Percentiles rank a stretch among this genome's conserved stretches.
These are phyloP conservation scores for Hyposoter dolosus DNA, from an alignment of 2,888 invertebrate genomes.

Conservation along the genomic window DNA sequence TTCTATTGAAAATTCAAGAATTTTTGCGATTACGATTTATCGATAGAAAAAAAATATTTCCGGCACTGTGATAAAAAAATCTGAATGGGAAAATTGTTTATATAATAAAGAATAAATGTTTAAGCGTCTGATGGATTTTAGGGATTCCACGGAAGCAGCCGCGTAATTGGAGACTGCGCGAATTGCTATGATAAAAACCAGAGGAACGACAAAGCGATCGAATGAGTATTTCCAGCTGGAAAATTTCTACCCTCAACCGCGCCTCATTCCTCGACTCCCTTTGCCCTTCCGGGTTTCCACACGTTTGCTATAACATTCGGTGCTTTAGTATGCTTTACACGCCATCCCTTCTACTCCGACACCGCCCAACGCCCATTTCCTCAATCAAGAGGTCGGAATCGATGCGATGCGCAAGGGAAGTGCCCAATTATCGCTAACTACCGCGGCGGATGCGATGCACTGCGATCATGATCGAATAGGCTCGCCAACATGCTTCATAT, in stretches of 20 bases:
- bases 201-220: constrained; percentile 63
- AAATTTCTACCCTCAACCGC: constrained; percentile 78
- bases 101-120: neutral
- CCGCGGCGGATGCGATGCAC: constrained; percentile 79
- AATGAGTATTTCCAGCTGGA: constrained; percentile 72
- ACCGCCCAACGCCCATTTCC: constrained; percentile 79
- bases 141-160: neutral
- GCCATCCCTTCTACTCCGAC: constrained; percentile 24
- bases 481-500: constrained; percentile 34
- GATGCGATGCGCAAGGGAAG: constrained; percentile 82
- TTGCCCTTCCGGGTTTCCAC: constrained; percentile 24
- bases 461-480: constrained; percentile 63
- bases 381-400: constrained; percentile 81
- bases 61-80: neutral
- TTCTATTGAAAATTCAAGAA: neutral
- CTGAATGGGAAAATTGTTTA: neutral
- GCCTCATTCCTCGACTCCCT: constrained; percentile 26
- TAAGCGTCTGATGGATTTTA: neutral
- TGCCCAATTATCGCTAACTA: constrained; percentile 83
- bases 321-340: constrained; percentile 10
- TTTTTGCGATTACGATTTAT: neutral
- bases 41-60: neutral
- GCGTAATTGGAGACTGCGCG: neutral
- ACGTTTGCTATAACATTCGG: constrained; percentile 27
- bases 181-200: constrained; percentile 67